Evolutionary conservation across 2,113 vertebrate species (phyloP).

Genomic region (Nibea coibor): DNA sequence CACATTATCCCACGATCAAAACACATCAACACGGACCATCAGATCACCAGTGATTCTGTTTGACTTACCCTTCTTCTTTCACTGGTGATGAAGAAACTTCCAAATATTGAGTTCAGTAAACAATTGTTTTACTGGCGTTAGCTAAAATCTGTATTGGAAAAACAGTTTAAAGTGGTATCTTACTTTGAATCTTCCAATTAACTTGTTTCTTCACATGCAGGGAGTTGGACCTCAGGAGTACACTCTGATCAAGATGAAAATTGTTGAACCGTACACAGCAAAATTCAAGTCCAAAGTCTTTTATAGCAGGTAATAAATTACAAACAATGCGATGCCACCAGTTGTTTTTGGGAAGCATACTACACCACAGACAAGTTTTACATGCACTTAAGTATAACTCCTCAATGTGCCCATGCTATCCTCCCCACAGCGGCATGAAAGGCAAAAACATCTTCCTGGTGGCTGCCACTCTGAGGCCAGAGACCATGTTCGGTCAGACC

Average conservation of each 20-base stretch:
- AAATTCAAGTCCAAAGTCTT: constrained; percentile 90
- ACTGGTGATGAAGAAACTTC: too few relatives aligned
- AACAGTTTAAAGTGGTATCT: not conserved
- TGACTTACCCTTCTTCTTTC: too few relatives aligned
- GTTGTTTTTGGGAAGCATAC: not conserved
- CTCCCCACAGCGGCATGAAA: constrained; percentile 87
- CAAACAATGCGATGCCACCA: not conserved
- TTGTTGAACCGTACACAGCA: constrained; percentile 92
- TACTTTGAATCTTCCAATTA: not conserved
- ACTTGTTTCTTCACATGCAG: constrained; percentile 74
- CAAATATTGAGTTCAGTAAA: not conserved
- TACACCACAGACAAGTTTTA: not conserved
- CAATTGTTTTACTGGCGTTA: too few relatives aligned
- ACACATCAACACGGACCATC: too few relatives aligned
- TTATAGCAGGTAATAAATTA: constrained; percentile 74
- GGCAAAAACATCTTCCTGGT: constrained; percentile 93
- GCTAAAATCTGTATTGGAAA: not conserved
- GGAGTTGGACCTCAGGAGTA: constrained; percentile 98
- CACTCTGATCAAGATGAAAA: constrained; percentile 95
- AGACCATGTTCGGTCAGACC: constrained; percentile 99
- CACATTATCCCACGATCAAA: too few relatives aligned
- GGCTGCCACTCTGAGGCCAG: constrained; percentile 95
- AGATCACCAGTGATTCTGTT: too few relatives aligned
- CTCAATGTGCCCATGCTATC: not conserved
- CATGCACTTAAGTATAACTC: not conserved